Conservation (phyloP, 2,113 vertebrate species). For the Hypocryptadius cinnamomeus region DNA sequence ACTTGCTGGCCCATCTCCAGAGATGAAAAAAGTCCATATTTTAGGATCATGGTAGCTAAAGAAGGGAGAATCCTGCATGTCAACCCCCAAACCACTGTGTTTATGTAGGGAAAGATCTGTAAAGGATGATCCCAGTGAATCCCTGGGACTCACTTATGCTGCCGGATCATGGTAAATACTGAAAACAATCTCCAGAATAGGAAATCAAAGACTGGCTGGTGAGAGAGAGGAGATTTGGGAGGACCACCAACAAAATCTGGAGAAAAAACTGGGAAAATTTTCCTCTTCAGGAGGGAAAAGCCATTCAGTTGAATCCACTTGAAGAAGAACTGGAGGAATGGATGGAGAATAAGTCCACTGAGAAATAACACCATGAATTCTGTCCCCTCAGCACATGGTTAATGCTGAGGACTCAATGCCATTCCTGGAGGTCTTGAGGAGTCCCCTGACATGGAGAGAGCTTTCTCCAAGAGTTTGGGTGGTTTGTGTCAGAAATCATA, state of each 20-base stretch:
- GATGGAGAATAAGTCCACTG: background rate
- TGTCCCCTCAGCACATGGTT: background rate
- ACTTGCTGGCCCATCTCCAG: background rate
- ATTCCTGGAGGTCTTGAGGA: background rate
- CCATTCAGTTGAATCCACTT: background rate
- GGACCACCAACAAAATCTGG: background rate
- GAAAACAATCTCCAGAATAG: background rate
- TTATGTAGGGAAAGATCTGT: background rate
- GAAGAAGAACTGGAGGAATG: background rate
- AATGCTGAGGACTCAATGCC: rapidly evolving
- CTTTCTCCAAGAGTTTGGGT: background rate
- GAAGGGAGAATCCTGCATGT: background rate
- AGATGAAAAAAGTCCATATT: background rate
- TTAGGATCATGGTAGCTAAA: background rate
- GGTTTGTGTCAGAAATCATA: background rate
- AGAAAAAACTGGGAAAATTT: background rate
- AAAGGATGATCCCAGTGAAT: background rate
- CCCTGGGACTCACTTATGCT: background rate
- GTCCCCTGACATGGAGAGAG: background rate
- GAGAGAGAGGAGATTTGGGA: background rate
- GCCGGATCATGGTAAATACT: background rate
- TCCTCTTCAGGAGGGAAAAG: background rate
- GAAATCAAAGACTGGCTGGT: background rate
- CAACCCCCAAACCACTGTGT: background rate
- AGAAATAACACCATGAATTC: background rate